Evolutionary conservation across 2,113 vertebrate species (phyloP).

Genomic region (Phaetusa simplex): DNA sequence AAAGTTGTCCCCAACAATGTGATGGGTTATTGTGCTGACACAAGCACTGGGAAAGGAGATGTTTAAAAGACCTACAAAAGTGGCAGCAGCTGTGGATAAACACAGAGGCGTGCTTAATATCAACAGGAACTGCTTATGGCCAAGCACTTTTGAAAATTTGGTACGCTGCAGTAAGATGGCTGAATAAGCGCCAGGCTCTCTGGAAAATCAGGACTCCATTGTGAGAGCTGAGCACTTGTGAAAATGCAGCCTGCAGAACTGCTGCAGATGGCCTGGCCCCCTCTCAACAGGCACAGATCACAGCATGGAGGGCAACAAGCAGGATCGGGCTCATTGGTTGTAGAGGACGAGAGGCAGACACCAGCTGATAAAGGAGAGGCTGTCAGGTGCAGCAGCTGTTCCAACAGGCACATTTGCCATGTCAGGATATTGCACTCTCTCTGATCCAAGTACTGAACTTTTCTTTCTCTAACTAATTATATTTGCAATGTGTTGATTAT

Average conservation of each 20-base stretch:
- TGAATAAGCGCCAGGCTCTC: slow-evolving; percentile 15
- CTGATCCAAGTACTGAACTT: not conserved
- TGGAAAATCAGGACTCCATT: slow-evolving; percentile 51
- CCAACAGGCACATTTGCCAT: not conserved
- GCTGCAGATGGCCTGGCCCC: slow-evolving; percentile 44
- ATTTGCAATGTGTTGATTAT: not conserved
- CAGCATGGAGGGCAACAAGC: not conserved
- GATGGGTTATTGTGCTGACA: not conserved
- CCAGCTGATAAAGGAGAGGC: not conserved
- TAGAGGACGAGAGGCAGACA: not conserved
- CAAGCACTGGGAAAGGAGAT: not conserved
- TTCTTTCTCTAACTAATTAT: not conserved
- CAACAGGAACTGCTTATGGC: slow-evolving; percentile 36
- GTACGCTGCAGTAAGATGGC: not conserved
- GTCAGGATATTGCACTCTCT: not conserved
- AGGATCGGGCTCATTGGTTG: not conserved
- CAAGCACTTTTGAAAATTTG: slow-evolving; percentile 11
- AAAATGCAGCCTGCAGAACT: not conserved
- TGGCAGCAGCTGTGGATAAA: slow-evolving; percentile 44
- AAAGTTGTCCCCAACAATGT: not conserved
- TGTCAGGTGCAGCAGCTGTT: not conserved
- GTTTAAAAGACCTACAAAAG: not conserved
- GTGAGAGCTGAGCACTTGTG: slow-evolving; percentile 9
- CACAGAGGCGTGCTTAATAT: not conserved
- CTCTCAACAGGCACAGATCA: not conserved